Base-by-base conservation (phyloP, 2,113 vertebrate species). In the Hydrolagus affinis region DNA sequence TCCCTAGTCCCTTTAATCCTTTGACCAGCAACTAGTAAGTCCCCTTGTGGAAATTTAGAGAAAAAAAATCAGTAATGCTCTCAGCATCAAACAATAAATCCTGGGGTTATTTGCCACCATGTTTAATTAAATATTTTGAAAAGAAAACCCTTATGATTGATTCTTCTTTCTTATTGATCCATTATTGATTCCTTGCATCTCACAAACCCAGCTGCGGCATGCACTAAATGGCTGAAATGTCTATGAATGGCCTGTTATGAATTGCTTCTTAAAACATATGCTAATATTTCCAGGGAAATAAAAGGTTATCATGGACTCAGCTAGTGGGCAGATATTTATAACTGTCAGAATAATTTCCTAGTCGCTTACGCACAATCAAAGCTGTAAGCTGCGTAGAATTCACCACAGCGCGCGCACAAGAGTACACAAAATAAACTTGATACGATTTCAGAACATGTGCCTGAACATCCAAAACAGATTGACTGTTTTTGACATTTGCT, bases 51-150 rank as follows among this genome's bases (percentile, higher is more conserved):
- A 91, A 93, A 91, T 92, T 90, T 90, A 92, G 94, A 95, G 94
- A 93, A 94, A 91, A 94, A 94, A 96, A 95, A 96, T 96, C 94
- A 93, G 94, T 95, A 95, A 95, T 94, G 94, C 94, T 95, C 94
- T 96, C 92, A 93, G 93, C 92, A 91, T 93, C 94, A 92, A 94
- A 91, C 93, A 94, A 94, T 95, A 95, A 95, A 95, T 95, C 94
- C 92, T 93, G 86, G 89, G 94, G 93, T 95, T 95, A 95, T 95
- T 95, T 93, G 93, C 94, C 92, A 96, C 90, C 91, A 89, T 95
- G 93, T 95, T 95, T 96, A 96, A 97, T 95, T 95, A 96, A 96
- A 95, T 95, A 96, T 95, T 96, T 95, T 90, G 89, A 92, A 93
- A 96, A 96, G 95, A 95, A 95, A 96, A 95, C 94, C 93, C 90